Base-by-base conservation (phyloP, 2,888 invertebrate genomes). In the Parnassius glacialis region DNA sequence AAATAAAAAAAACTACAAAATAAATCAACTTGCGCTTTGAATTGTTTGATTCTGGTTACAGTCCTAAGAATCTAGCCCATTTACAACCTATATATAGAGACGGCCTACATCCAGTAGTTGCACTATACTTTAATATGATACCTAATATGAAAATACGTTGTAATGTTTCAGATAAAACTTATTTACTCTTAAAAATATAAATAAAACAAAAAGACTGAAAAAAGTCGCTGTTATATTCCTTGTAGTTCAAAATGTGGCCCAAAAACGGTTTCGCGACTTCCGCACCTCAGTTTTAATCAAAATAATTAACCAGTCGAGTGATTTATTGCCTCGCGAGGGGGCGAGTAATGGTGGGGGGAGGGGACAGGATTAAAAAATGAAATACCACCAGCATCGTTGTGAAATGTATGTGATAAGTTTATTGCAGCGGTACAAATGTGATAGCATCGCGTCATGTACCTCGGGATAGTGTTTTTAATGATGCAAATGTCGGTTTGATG, bases 241-340 rank as follows among this genome's bases (percentile, higher is more conserved):
- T 42, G 41, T 42, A 20, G 43, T 34, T 56, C 56, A 56, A 68
- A 74, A 78, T 75, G 73, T 77, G 77, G 71, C 75, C 74, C 78
- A 79, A 72, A 79, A 76, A 75, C 71, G 68, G 69, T 66, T 64
- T 66, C 67, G 66, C 75, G 34, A 70, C 72, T 66, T 71, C 70
- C 74, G 72, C 64, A 63, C 63, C 75, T 78, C 74, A 69, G 72
- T 74, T 83, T 86, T 85, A 85, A 86, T 86, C 85, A 84, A 86
- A 85, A 85, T 86, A 85, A 87, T 87, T 84, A 87, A 86, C 77
- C 74, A 78, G 77, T 72, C 78, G 74, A 76, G 81, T 87, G 87
- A 87, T 87, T 87, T 84, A 87, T 87, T 76, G 72, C 82, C 73
- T 57, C 52, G 51, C 41, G 62, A 56, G 57, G 71, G 65, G 66